Base-by-base conservation (phyloP, 2,888 invertebrate genomes). In the Athrips mouffetella region DNA sequence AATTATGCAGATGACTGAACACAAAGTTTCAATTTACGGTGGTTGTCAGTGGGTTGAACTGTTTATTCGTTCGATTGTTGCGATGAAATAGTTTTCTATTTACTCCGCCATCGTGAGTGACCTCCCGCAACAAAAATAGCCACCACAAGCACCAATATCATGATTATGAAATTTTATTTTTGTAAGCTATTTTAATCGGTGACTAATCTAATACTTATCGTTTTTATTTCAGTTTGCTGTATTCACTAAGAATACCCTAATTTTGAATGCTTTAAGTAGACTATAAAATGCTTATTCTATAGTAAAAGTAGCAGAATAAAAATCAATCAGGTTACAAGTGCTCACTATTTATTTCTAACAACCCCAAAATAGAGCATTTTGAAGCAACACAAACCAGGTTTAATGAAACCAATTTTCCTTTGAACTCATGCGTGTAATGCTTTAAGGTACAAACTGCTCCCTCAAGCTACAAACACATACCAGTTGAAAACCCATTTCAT, bases 131-230 rank as follows among this genome's bases (percentile, higher is more conserved):
- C 73, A 70, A 70, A 45, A 45, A 31, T 67, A n/a, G n/a, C n/a
- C n/a, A n/a, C n/a, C n/a, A n/a, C n/a, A n/a, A n/a, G n/a, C n/a
- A n/a, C n/a, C n/a, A n/a, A 66, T 67, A 66, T 68, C 61, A 65
- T 53, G 60, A 64, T 73, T 72, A 67, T 63, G 69, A 69, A 76
- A 76, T 61, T 53, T 55, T 60, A 61, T 57, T 68, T 61, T 54
- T 55, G 49, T 59, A 57, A 57, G 55, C 59, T 55, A n/a, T n/a
- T n/a, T n/a, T n/a, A n/a, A n/a, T 16, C n/a, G 20, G 33, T 3
- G 1, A 6, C 37, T 21, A 37, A 11, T 53, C 59, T 61, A 52
- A 58, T 52, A 59, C 60, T 57, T 57, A 50, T 55, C 47, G 52
- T 53, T 53, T 52, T 49, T 54, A 53, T 52, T 52, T 54, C 52